Evolutionary conservation across 2,113 vertebrate genomes (phyloP), one percentile per base, ranked within the genome.

Genomic region (Ophiodon elongatus): DNA sequence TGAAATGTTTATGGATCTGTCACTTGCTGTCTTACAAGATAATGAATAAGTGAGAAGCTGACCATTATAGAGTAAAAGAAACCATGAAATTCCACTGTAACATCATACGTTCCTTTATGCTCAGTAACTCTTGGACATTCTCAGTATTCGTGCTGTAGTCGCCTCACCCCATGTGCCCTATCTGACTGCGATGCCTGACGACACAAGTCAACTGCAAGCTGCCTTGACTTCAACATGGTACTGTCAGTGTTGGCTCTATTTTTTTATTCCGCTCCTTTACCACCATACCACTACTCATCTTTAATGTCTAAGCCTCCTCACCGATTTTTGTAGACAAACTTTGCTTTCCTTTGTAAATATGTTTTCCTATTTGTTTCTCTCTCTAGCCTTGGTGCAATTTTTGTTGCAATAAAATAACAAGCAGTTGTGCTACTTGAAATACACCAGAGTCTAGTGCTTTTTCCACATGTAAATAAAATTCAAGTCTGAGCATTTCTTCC

Each of bases 321-420:
- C 80, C 25, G 47, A 72, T 88, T 94, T 59, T 93, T 94, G 88
- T 91, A 92, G 79, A 93, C 81, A 92, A 83, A 92, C 84, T 78
- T 79, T 87, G 39, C 78, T 91, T 76, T 86, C 76, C 66, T 92
- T 91, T 96, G 95, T 96, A 96, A 93, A 95, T 94, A 93, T 80
- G 62, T 92, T 86, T 79, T 76, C 63, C 47, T 73, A 56, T 85
- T 83, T 63, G 43, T 83, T 85, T 80, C 71, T 71, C 64, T 62
- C 76, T 95, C 88, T 95, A 92, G 91, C 89, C 84, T 88, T 80
- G 85, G 93, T 95, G 94, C 94, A 95, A 94, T 95, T 94, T 89
- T 86, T 90, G 91, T 94, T 95, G 92, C 94, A 89, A 91, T 95
- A 93, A 94, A 96, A 95, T 92, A 95, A 92, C 93, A 94, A 94